Conservation (phyloP, 1,140 invertebrate genomes). For the Cecropterus lyciades region DNA sequence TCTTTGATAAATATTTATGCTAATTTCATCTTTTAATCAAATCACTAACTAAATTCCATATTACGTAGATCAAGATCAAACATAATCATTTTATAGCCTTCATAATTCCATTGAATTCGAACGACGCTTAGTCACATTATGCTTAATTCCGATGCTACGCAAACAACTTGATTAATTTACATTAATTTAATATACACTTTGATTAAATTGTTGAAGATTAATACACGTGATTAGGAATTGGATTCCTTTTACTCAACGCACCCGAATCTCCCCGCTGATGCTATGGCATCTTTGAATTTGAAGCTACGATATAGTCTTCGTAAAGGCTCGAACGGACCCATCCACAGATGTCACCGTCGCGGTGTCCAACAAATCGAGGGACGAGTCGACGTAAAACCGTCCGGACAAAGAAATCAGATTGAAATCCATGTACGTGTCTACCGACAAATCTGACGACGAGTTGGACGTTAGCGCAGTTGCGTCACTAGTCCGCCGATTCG, state of each 20-base stretch:
- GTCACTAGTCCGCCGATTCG: slow-evolving; percentile 43
- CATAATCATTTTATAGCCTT: slow-evolving; percentile 16
- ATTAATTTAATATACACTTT: slow-evolving; percentile 21
- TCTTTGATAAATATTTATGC: too few relatives aligned
- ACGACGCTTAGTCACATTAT: background rate
- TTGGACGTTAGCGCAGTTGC: slow-evolving; percentile 38
- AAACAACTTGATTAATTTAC: slow-evolving; percentile 13
- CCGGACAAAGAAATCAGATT: slow-evolving; percentile 77
- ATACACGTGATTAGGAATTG: slow-evolving; percentile 54
- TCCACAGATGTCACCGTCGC: slow-evolving; percentile 45
- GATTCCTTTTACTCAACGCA: slow-evolving; percentile 49
- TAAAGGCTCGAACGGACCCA: slow-evolving; percentile 27
- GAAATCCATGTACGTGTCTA: slow-evolving; percentile 53
- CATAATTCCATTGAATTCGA: background rate
- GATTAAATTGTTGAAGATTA: slow-evolving; percentile 43
- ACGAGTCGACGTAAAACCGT: slow-evolving; percentile 39
- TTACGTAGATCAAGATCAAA: slow-evolving; percentile 13
- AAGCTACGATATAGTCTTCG: slow-evolving; percentile 43
- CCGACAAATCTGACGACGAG: slow-evolving; percentile 44
- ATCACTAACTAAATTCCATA: slow-evolving; percentile 11
- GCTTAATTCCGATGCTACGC: background rate
- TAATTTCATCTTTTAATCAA: too few relatives aligned
- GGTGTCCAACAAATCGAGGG: slow-evolving; percentile 39
- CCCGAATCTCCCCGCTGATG: slow-evolving; percentile 24
- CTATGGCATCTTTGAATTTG: slow-evolving; percentile 51